A percentile compares a stretch with the other conserved stretches of the same genome.
These are phyloP conservation scores for Bellardia pandia DNA, from an alignment of 2,888 invertebrate genomes.

Conservation along the genomic window DNA sequence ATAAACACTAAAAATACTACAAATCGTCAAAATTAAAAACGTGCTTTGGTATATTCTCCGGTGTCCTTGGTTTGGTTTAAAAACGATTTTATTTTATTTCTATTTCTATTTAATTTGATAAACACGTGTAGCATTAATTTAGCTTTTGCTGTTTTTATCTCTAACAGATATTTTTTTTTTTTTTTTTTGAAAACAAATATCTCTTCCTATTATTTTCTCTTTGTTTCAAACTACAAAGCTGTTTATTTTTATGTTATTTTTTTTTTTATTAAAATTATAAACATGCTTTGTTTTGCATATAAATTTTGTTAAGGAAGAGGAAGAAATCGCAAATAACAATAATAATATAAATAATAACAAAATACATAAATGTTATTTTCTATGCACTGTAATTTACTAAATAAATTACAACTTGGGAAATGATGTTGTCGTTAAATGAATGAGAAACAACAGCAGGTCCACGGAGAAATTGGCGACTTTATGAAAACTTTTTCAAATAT, in stretches of 20 bases:
- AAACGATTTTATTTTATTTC: neutral
- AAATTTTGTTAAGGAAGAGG: conserved; percentile 44
- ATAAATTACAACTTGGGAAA: neutral
- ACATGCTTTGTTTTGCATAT: conserved; percentile 31
- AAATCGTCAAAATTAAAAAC: conserved; percentile 5
- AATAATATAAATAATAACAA: conserved; percentile 14
- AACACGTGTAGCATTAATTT: neutral
- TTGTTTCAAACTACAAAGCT: conserved; percentile 14
- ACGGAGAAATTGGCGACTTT: too few relatives aligned
- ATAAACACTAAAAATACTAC: neutral
- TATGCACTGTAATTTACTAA: neutral
- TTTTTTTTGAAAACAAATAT: neutral
- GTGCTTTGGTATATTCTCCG: neutral
- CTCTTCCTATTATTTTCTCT: conserved; percentile 36
- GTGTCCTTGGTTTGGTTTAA: conserved; percentile 10
- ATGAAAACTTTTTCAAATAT: too few relatives aligned
- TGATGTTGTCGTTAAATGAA: neutral
- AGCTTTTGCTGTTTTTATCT: conserved; percentile 1
- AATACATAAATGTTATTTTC: conserved; percentile 11
- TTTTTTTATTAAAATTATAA: conserved; percentile 11
- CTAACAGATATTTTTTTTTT: conserved; percentile 1
- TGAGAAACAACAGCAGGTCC: too few relatives aligned
- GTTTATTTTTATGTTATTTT: conserved; percentile 15
- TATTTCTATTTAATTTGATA: neutral
- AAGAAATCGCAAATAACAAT: conserved; percentile 38